Conservation (phyloP, 2,888 invertebrate genomes). For the Elmis aenea region DNA sequence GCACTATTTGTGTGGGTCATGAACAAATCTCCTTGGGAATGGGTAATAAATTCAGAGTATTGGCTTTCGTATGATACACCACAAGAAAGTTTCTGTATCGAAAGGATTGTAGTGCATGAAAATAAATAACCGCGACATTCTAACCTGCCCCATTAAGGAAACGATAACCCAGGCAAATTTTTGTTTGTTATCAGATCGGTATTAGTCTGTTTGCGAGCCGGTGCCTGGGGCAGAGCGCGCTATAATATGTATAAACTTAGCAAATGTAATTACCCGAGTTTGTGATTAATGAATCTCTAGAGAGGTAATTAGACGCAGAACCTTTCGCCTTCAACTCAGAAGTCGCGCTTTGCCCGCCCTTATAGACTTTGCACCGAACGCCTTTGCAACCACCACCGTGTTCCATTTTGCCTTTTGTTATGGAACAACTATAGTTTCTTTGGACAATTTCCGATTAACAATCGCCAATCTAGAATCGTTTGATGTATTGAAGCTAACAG, state of each 20-base stretch:
- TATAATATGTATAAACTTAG: conserved; percentile 45
- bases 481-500: background rate
- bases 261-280: conserved; percentile 47
- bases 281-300: conserved; percentile 49
- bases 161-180: conserved; percentile 35
- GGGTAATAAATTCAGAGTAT: too few relatives aligned
- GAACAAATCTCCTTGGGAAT: too few relatives aligned
- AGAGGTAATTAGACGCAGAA: conserved; percentile 48
- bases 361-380: conserved; percentile 13
- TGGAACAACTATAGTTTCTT: conserved; percentile 12
- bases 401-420: conserved; percentile 11
- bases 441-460: conserved; percentile 14
- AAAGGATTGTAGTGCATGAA: too few relatives aligned
- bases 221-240: conserved; percentile 25
- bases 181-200: conserved; percentile 39
- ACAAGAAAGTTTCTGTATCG: too few relatives aligned
- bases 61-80: too few relatives aligned
- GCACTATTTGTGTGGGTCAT: too few relatives aligned
- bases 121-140: conserved; percentile 3
- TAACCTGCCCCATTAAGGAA: conserved; percentile 29
- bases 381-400: conserved; percentile 11
- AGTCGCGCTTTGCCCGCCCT: conserved; percentile 28
- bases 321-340: conserved; percentile 43
- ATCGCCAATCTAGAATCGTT: background rate
- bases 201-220: conserved; percentile 34